phyloP scores from a whole-genome alignment of 2,113 vertebrate species.

The Podarcis muralis region DNA sequence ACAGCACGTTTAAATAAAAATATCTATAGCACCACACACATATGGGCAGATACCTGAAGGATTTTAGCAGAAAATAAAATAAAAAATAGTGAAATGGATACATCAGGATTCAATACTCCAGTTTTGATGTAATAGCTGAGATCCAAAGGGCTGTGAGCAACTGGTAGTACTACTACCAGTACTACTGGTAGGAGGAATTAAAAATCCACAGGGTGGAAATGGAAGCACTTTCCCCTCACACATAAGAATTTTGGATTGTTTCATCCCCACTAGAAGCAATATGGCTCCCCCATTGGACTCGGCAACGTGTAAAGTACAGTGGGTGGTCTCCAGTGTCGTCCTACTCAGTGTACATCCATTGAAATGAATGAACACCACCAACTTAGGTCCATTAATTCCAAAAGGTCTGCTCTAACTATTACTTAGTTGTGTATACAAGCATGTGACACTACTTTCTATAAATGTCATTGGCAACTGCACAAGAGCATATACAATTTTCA shows the following conservation, averaged over 20 bases:
- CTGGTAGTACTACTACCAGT: too few relatives aligned
- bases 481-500: background rate
- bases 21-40: slow-evolving; percentile 4
- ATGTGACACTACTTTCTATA: background rate
- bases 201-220: too few relatives aligned
- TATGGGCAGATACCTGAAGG: slow-evolving; percentile 3
- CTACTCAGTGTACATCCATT: background rate
- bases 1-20: slow-evolving; percentile 49
- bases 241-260: too few relatives aligned
- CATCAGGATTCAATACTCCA: background rate
- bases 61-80: slow-evolving; percentile 41
- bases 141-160: background rate
- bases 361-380: background rate
- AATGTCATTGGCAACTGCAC: background rate
- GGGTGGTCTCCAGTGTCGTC: background rate
- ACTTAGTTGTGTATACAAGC: background rate
- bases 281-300: background rate
- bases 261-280: background rate
- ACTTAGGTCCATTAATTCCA: background rate
- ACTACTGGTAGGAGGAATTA: too few relatives aligned
- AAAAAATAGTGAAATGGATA: slow-evolving; percentile 35
- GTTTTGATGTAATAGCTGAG: background rate
- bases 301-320: background rate
- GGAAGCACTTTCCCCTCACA: too few relatives aligned
- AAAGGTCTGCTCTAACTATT: background rate